phyloP scores from a whole-genome alignment of 2,797 vertebrate species.

The Coreius guichenoti region DNA sequence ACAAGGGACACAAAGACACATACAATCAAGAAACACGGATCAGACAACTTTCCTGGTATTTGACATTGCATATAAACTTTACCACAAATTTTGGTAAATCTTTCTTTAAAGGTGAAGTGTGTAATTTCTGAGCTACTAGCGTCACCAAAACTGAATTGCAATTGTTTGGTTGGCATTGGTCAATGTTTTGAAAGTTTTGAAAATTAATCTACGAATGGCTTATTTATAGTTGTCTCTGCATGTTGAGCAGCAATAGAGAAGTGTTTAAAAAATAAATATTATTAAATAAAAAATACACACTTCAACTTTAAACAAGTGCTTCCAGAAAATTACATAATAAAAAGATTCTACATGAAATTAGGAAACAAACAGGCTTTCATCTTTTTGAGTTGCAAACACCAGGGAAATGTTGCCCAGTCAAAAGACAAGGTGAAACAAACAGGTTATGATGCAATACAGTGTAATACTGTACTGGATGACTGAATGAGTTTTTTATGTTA shows the following conservation, averaged over 20 bases:
- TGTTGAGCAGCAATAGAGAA: conserved; percentile 19
- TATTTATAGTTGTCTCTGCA: background rate
- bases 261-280: background rate
- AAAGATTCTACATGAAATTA: background rate
- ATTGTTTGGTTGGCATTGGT: no score
- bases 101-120: conserved; percentile 29
- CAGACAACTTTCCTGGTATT: conserved; percentile 53
- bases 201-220: background rate
- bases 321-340: background rate
- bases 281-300: conserved; percentile 5
- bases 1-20: conserved; percentile 49
- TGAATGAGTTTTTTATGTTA: conserved; percentile 65
- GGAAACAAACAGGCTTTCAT: conserved; percentile 28
- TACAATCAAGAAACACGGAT: conserved; percentile 41
- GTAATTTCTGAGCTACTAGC: background rate
- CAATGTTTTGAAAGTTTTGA: background rate
- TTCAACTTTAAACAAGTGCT: conserved; percentile 32
- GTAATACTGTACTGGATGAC: conserved; percentile 59
- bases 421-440: conserved; percentile 63
- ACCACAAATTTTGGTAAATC: background rate
- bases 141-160: background rate
- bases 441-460: conserved; percentile 65
- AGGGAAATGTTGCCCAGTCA: conserved; percentile 68
- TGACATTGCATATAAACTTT: conserved; percentile 13
- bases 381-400: conserved; percentile 62